Conservation (phyloP, 2,797 vertebrate genomes). For the Pseudomugil tenellus region DNA sequence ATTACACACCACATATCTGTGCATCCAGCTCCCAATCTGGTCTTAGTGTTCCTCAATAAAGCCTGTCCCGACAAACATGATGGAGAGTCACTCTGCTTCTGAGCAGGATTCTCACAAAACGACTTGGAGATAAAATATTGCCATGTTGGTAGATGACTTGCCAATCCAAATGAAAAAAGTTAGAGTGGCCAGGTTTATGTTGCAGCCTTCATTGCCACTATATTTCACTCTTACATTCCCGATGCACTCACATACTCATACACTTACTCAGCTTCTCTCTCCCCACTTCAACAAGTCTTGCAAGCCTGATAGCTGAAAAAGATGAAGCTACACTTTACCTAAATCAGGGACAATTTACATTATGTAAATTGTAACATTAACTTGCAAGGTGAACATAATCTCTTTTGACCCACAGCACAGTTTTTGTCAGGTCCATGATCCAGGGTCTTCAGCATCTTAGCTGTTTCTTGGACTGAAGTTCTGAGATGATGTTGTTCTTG, state of each 20-base stretch:
- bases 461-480: too few species aligned
- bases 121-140: constrained; percentile 73
- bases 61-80: constrained; percentile 75
- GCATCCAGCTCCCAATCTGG: constrained; percentile 51
- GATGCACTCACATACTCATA: constrained; percentile 15
- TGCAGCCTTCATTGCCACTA: constrained; percentile 44
- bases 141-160: constrained; percentile 68
- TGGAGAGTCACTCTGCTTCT: constrained; percentile 78
- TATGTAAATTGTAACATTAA: neutral
- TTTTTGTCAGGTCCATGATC: too few species aligned
- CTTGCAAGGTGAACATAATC: neutral
- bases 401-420: neutral
- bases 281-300: neutral
- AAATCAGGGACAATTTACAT: neutral
- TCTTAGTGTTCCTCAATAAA: constrained; percentile 78
- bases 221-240: constrained; percentile 72
- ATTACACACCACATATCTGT: neutral
- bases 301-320: neutral
- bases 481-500: neutral
- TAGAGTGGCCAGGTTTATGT: constrained; percentile 72
- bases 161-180: constrained; percentile 84
- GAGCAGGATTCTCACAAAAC: constrained; percentile 74
- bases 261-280: neutral
- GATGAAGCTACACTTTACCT: neutral
- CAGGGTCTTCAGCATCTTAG: too few species aligned